Base-by-base conservation (phyloP, 2,888 invertebrate species). In the Mythimna impura region DNA sequence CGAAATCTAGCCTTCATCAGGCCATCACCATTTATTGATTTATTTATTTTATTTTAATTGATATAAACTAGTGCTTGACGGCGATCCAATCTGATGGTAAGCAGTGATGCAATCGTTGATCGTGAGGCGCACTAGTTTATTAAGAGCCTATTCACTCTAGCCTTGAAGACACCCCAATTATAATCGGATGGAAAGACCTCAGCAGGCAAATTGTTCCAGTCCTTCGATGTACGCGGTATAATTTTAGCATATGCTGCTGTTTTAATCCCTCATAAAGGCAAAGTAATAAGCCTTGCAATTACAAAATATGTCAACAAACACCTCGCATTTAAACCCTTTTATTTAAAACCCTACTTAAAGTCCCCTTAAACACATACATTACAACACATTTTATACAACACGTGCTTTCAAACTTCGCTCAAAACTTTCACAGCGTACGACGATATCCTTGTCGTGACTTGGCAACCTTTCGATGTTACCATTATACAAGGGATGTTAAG, bases 361-460 rank as follows among this genome's bases (percentile, higher is more conserved):
- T 75, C 22, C n/a, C 52, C 12, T 73, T 63, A 63, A 80, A 40
- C 54, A 63, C 54, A 55, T 80, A 68, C 60, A 73, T 63, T 79
- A 73, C 57, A 47, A 54, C 57, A 54, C 55, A 81, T 81, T 67
- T 57, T 63, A 62, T 66, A 68, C 62, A 67, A 65, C 64, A 60
- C 78, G 72, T 62, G 58, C 52, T 55, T 43, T 36, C 54, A 7
- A 76, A 79, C 63, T 79, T 52, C 30, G 40, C 57, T 50, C 52
- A 36, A 36, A 76, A 84, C 62, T 78, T 47, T 78, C 61, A n/a
- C 47, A 73, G 71, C 70, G 68, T 72, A 68, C 73, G 70, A 36
- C 71, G 55, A 60, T 62, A 80, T 75, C 66, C 69, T 64, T 73
- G 84, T 71, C 78, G 85, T 77, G 83, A 78, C 79, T 80, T 78